Base-by-base conservation (phyloP, 2,888 invertebrate species). In the Cephus pygmeus region DNA sequence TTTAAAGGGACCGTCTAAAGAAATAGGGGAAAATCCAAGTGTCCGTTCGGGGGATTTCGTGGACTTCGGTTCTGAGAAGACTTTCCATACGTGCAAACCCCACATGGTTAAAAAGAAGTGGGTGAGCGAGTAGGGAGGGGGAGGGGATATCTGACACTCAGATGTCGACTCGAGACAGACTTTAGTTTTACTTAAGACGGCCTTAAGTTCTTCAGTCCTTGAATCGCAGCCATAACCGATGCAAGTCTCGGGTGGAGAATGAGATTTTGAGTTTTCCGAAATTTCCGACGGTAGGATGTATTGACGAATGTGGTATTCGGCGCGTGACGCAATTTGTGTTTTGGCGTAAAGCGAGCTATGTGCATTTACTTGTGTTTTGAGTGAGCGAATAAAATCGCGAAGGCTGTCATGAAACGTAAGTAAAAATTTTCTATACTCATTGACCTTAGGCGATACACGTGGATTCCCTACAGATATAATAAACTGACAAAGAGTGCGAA, bases 101-200 rank as follows among this genome's bases (percentile, higher is more conserved):
- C 83, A 81, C 81, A 83, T 79, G 83, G 80, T 81, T 82, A 77
- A 84, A 85, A 80, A 80, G 75, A 73, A 75, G 73, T 12, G 34
- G 9, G 23, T 56, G 56, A 56, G 56, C 23, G 23, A 23, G 15
- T 15, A 15, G 40, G 15, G 75, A 85, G 87, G 87, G 87, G 82
- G 74, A 33, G 74, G 74, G 36, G 83, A 83, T 85, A 82, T 85
- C 84, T 83, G 85, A 85, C 85, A 83, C 83, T 81, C 79, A 81
- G 86, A 83, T 86, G 83, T 81, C 35, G 74, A 80, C 80, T 82
- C 79, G 80, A 83, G 84, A 82, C 80, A 83, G 84, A 82, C 84
- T 87, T 87, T 85, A 87, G 87, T 87, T 87, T 87, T 84, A 80
- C 86, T 85, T 82, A 82, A 83, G 85, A 81, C 87, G 81, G 87